phyloP scores from a whole-genome alignment of 2,797 vertebrate species.

The Corythornis leucogaster region DNA sequence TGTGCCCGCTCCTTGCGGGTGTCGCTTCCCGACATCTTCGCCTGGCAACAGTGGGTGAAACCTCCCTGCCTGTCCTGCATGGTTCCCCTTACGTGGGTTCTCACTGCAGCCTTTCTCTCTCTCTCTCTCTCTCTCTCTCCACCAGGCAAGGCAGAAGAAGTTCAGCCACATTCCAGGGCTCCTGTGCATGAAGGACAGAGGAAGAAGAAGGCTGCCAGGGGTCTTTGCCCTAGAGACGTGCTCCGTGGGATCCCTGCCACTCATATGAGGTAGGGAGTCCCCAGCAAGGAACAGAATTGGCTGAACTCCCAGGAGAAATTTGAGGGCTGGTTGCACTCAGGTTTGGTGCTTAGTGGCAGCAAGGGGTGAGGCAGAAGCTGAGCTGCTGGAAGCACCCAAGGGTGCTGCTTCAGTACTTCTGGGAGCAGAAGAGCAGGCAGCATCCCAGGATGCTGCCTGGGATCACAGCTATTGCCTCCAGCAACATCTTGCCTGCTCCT shows the following conservation, averaged over 20 bases:
- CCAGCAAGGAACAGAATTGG: rapidly evolving
- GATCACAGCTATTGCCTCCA: not conserved
- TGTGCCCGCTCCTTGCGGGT: rapidly evolving
- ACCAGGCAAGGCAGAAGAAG: not conserved
- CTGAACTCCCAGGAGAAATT: not conserved
- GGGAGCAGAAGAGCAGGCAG: not conserved
- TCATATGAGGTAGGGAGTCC: conserved; percentile 45
- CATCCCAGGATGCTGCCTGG: not conserved
- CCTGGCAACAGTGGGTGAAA: not conserved
- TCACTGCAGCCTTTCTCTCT: not conserved
- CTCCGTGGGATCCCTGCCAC: not conserved
- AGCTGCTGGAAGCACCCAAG: not conserved
- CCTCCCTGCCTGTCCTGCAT: not conserved
- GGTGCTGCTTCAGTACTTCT: not conserved
- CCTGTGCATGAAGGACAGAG: not conserved
- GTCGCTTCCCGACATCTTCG: not conserved
- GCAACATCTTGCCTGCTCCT: not conserved
- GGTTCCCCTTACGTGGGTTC: not conserved
- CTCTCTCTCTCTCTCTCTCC: not conserved
- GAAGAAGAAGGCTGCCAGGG: not conserved
- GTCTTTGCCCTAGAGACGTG: rapidly evolving
- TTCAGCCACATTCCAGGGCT: rapidly evolving
- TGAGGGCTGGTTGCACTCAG: not conserved
- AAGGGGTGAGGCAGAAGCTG: not conserved
- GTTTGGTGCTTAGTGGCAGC: not conserved